A percentile compares a stretch with the other conserved stretches of the same genome.
phyloP scores from a whole-genome alignment of 2,797 vertebrate genomes.

The Odontamblyopus rebecca region DNA sequence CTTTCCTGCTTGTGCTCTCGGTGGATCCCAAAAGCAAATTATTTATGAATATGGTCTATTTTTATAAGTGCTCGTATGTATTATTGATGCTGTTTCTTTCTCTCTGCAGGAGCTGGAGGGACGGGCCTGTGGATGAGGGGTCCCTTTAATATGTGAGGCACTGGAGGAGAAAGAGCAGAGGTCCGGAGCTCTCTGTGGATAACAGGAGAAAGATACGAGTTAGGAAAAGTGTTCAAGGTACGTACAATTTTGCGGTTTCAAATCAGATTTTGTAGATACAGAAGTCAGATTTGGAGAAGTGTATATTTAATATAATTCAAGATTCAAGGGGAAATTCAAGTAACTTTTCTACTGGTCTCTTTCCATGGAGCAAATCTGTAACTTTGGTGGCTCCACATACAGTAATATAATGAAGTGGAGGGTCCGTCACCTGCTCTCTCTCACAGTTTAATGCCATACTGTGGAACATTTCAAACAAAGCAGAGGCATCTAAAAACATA shows the following conservation, averaged over 20 bases:
- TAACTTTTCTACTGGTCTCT: too few relatives aligned
- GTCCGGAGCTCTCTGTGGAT: neutral
- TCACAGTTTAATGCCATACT: neutral
- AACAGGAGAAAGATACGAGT: too few relatives aligned
- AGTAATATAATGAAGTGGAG: too few relatives aligned
- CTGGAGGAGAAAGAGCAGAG: conserved; percentile 31
- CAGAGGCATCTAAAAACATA: too few relatives aligned
- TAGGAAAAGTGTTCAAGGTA: neutral
- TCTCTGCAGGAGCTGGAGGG: conserved; percentile 1
- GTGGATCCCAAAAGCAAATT: conserved; percentile 26
- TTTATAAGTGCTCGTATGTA: conserved; percentile 33
- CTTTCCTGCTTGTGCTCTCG: neutral
- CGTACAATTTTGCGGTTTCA: neutral
- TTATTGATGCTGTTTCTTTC: conserved; percentile 47
- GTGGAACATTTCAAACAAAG: neutral
- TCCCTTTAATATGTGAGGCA: conserved; percentile 48
- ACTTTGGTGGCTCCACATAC: neutral
- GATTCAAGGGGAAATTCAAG: too few relatives aligned
- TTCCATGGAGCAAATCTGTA: too few relatives aligned
- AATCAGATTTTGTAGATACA: neutral
- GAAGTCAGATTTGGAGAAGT: too few relatives aligned
- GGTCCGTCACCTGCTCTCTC: too few relatives aligned
- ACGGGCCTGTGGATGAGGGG: conserved; percentile 31
- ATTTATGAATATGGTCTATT: conserved; percentile 46
- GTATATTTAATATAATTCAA: too few relatives aligned